Base-by-base conservation (phyloP, 30 jellyfish, hydroid and myxozoan genomes). In the Hydractinia symbiolongicarpus region DNA sequence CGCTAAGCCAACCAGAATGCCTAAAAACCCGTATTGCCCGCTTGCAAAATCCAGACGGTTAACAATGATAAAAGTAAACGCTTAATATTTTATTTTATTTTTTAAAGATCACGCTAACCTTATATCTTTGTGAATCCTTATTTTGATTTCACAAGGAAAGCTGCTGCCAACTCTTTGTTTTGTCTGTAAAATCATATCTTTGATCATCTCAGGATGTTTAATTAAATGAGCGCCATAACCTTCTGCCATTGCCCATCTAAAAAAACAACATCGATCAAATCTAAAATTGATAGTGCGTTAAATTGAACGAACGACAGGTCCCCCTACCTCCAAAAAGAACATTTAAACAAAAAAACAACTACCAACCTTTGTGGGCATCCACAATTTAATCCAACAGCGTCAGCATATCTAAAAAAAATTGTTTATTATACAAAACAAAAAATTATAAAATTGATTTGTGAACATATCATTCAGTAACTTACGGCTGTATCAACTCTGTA, bases 221-320 rank as follows among this genome's bases (percentile, higher is more conserved):
- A 92, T 92, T 11, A 92, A 87, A 20, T 92, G 87, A 4, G 95
- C 93, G 7, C 97, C 97, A 73, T 85, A 90, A 10, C 97, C 95
- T 77, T 90, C 97, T 8, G 95, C 95, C 95, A 90, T 90, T 69
- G 97, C 97, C 97, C 97, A 90, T 44, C 96, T 88, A 51, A 5
- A 64, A 85, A 86, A 76, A 21, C 55, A 1, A 60, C 2, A 60
- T 13, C 16, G 17, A 30, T 30, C 2, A 30, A 30, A 30, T 30
- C 44, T 0, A 30, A 2, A 30, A 30, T 0, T 2, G 44, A 30
- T 30, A 2, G 2, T 30, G 44, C 44, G 44, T 30, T 30, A 1
- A 30, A 30, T 2, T 30, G 44, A 30, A 30, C 44, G 44, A 30
- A 30, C 44, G 44, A 58, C 11, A 58, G 11, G n/a, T 58, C 14